phyloP scores from a whole-genome alignment of 2,888 invertebrate species.

The Apodemia zela region DNA sequence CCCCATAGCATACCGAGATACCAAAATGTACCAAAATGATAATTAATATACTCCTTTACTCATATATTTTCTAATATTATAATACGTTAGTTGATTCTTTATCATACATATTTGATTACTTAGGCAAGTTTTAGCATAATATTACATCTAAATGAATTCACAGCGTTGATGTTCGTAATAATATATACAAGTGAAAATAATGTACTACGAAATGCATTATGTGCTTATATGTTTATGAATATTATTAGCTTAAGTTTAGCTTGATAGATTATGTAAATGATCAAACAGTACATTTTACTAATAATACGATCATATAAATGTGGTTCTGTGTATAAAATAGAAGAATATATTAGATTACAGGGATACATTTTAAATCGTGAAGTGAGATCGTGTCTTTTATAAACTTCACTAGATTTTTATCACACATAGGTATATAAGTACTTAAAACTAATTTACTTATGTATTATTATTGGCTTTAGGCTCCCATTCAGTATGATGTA shows the following conservation, averaged over 20 bases:
- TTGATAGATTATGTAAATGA: background rate
- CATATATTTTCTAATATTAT: too few relatives aligned
- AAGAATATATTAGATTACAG: too few relatives aligned
- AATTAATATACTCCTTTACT: too few relatives aligned
- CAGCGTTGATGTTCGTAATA: background rate
- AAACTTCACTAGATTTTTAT: background rate
- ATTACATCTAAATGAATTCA: background rate
- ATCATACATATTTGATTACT: too few relatives aligned
- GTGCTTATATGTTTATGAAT: background rate
- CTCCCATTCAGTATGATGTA: conserved; percentile 2
- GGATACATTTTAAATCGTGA: background rate
- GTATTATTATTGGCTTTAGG: background rate
- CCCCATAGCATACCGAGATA: too few relatives aligned
- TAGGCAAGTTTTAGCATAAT: background rate
- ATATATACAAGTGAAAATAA: background rate
- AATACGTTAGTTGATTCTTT: too few relatives aligned
- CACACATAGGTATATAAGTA: background rate
- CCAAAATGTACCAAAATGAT: too few relatives aligned
- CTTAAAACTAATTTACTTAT: background rate
- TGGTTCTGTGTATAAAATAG: too few relatives aligned
- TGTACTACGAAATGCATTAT: background rate
- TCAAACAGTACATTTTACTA: background rate
- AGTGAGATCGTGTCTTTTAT: background rate
- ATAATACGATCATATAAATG: background rate
- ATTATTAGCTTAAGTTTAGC: too few relatives aligned